phyloP scores from a whole-genome alignment of 2,113 vertebrate species.

The Porphyrio hochstetteri region DNA sequence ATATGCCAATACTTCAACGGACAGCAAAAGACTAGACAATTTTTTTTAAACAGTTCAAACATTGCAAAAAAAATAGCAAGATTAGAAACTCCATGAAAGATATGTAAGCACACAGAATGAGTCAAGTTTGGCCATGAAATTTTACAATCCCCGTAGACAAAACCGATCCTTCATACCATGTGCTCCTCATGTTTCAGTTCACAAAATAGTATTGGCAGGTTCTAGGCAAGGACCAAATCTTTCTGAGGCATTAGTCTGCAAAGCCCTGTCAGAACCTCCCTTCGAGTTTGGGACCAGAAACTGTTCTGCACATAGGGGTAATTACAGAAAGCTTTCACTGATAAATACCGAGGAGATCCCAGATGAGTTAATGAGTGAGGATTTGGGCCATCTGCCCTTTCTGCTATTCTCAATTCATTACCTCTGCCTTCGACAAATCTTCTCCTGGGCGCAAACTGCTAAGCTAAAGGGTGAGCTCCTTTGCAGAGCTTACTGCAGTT shows the following conservation, averaged over 20 bases:
- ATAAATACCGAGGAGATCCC: not conserved
- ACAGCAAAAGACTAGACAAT: not conserved
- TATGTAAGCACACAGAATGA: not conserved
- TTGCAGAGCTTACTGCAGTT: conserved; percentile 15
- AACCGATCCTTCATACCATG: not conserved
- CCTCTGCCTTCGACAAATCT: conserved; percentile 78
- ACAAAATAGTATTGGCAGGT: not conserved
- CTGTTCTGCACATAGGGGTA: not conserved
- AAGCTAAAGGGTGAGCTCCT: conserved; percentile 30
- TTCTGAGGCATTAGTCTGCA: not conserved
- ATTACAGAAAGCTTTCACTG: conserved; percentile 46
- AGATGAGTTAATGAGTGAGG: conserved; percentile 2
- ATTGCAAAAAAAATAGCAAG: not conserved
- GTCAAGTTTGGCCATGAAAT: not conserved
- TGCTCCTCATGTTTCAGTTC: not conserved
- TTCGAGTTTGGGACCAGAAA: conserved; percentile 1
- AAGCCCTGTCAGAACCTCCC: not conserved
- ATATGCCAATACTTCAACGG: not conserved
- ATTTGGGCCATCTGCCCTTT: conserved; percentile 76
- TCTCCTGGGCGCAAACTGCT: conserved; percentile 29
- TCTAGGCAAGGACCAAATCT: not conserved
- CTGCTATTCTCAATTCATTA: conserved; percentile 70
- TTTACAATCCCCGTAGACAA: not conserved
- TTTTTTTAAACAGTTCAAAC: not conserved
- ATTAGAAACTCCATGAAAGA: not conserved